Conservation (phyloP, 35 echinoderm and acorn worm species). For the Hemicentrotus pulcherrimus region DNA sequence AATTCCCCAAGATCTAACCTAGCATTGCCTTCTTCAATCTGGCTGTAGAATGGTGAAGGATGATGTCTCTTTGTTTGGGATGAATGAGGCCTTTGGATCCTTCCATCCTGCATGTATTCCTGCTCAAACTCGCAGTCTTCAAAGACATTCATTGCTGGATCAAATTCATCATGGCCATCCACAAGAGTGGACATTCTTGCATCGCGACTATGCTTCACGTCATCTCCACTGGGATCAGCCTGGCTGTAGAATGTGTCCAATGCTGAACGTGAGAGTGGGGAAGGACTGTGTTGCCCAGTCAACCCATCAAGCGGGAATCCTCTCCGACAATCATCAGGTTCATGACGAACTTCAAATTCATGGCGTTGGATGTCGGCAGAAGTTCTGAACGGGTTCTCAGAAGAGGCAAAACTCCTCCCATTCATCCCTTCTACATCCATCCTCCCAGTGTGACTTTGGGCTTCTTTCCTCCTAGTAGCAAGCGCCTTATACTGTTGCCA, state of each 20-base stretch:
- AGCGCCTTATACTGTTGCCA: constrained; percentile 14
- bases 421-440: neutral
- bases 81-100: neutral
- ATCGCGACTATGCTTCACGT: neutral
- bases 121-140: neutral
- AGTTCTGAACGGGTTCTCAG: neutral
- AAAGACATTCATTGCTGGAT: neutral
- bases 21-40: neutral
- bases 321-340: neutral
- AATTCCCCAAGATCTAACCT: neutral
- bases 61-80: neutral
- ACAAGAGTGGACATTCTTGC: neutral
- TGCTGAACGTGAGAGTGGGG: neutral
- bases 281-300: neutral
- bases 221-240: neutral
- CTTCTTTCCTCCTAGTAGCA: neutral
- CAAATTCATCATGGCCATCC: neutral
- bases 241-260: neutral
- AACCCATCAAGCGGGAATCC: neutral
- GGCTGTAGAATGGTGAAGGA: neutral
- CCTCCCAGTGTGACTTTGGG: neutral
- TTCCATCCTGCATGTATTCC: neutral
- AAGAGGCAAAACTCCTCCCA: neutral
- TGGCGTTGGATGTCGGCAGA: neutral
- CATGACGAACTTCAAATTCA: neutral